Conservation (phyloP, 2,888 invertebrate genomes). For the Pristionchus maxplancki region DNA sequence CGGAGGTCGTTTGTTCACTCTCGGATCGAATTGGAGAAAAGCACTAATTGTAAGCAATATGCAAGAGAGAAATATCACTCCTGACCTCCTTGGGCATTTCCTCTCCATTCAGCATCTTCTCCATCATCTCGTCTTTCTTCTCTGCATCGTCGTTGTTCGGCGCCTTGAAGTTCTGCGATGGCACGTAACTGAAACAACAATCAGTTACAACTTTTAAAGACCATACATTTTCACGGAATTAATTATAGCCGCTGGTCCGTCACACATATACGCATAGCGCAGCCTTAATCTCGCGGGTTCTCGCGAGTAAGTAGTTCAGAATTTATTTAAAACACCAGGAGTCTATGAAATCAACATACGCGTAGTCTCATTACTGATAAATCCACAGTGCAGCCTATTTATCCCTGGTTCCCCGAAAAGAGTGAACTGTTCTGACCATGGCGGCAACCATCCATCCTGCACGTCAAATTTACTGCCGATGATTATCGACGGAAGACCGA, state of each 20-base stretch:
- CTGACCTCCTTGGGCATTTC: too few relatives aligned
- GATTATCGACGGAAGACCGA: constrained; percentile 92
- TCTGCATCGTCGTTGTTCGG: constrained; percentile 67
- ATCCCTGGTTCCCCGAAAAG: too few relatives aligned
- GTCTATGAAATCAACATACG: too few relatives aligned
- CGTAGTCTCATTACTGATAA: neutral
- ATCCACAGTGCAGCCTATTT: too few relatives aligned
- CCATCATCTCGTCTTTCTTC: constrained; percentile 66
- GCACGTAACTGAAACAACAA: constrained; percentile 86
- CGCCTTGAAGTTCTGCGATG: constrained; percentile 65
- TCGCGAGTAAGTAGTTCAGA: too few relatives aligned
- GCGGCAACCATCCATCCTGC: constrained; percentile 98
- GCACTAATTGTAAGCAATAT: too few relatives aligned
- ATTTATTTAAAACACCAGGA: neutral
- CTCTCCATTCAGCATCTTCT: constrained; percentile 61
- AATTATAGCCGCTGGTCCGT: neutral
- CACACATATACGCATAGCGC: neutral
- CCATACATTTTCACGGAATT: too few relatives aligned
- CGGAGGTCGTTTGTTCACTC: too few relatives aligned
- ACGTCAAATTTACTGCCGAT: constrained; percentile 99
- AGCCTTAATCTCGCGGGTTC: neutral
- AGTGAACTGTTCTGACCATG: constrained; percentile 83
- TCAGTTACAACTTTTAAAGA: neutral
- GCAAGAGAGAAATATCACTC: neutral
- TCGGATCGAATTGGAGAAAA: too few relatives aligned